Evolutionary conservation across 2,797 vertebrate genomes (phyloP), one percentile per base, ranked within the genome.

Genomic region (Euthynnus affinis): DNA sequence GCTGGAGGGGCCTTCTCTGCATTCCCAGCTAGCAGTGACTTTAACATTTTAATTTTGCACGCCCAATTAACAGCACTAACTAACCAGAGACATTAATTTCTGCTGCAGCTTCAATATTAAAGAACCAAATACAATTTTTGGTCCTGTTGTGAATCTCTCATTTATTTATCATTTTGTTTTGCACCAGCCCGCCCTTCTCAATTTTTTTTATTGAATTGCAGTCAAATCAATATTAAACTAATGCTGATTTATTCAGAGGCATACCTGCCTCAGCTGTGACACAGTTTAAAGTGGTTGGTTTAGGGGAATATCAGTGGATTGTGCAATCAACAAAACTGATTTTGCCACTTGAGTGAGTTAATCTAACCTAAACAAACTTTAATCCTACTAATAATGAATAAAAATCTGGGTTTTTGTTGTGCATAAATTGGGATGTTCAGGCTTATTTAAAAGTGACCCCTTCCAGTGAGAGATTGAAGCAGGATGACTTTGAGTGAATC

Each of bases 31-130:
- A 63, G 77, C 73, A n/a, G 58, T 84, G 86, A 92, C 77, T 90
- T 89, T 88, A 84, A 92, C 89, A 93, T 93, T 93, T 92, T 94
- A 94, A 93, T 94, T 93, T 84, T 93, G 65, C 91, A 94, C 75
- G 92, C 92, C 88, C 89, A 90, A 92, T 95, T 94, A 93, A 90
- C 91, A 94, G 9, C 84, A 63, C 89, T 93, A 94, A 94, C 93
- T 93, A 94, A 94, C 91, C 94, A 78, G 82, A 55, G 71, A 92
- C 91, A 86, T 91, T 94, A 74, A 92, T 94, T 92, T 92, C 87
- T 88, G 87, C 85, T 73, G 73, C 63, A 51, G 81, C 80, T 81
- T 91, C 76, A 68, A 55, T 92, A 89, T 87, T 82, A 87, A 60
- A 86, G 61, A 84, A 71, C n/a, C 72, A 52, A 87, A 90, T 89